phyloP scores from a whole-genome alignment of 2,113 vertebrate genomes.

The Steatornis caripensis region DNA sequence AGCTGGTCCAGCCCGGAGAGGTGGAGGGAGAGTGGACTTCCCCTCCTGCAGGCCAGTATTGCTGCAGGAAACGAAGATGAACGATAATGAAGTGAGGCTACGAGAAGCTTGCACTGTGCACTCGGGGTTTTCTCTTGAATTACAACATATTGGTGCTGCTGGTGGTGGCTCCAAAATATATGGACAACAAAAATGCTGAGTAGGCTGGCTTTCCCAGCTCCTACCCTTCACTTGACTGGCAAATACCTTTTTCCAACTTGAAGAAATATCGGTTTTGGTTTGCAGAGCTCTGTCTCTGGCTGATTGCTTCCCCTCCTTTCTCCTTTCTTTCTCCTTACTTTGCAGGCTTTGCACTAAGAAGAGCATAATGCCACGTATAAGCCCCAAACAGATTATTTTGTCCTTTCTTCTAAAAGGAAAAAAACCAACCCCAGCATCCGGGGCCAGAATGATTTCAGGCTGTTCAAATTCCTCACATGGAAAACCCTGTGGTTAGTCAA shows the following conservation, averaged over 20 bases:
- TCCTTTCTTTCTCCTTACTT: neutral
- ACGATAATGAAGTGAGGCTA: neutral
- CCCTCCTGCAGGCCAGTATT: neutral
- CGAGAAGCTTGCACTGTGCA: neutral
- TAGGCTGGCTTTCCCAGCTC: neutral
- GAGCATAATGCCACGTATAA: rapidly evolving
- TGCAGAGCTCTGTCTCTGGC: neutral
- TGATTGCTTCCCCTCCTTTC: neutral
- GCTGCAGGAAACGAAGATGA: neutral
- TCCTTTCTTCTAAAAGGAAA: neutral
- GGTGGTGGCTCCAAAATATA: neutral
- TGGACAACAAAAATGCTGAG: neutral
- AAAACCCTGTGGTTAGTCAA: slow-evolving; percentile 21
- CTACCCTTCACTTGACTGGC: neutral
- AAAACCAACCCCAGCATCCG: neutral
- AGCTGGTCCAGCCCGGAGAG: neutral
- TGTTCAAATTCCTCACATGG: neutral
- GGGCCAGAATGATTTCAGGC: neutral
- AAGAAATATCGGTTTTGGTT: neutral
- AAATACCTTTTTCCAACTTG: neutral
- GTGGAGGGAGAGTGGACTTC: neutral
- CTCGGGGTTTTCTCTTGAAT: neutral
- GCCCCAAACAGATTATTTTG: neutral
- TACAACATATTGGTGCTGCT: neutral
- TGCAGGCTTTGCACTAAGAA: neutral